Percentiles rank a stretch among this genome's conserved stretches.
phyloP scores from a whole-genome alignment of 2,888 invertebrate genomes.

The Metellina segmentata region DNA sequence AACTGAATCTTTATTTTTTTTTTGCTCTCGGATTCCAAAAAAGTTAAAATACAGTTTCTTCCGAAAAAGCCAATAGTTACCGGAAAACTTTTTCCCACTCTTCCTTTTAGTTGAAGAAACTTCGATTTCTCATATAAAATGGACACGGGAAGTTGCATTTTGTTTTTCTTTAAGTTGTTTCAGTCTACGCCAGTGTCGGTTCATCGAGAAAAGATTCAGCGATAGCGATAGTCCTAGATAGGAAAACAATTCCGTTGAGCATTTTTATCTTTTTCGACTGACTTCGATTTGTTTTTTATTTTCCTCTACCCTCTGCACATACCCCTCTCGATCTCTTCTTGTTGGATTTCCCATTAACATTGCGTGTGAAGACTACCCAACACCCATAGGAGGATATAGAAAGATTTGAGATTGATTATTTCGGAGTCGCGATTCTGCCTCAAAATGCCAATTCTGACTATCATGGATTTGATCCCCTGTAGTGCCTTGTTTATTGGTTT shows the following conservation, averaged over 20 bases:
- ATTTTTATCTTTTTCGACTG: constrained; percentile 27
- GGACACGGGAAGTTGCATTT: constrained; percentile 39
- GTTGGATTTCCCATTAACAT: constrained; percentile 46
- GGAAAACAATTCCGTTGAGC: constrained; percentile 50
- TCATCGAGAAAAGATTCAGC: constrained; percentile 53
- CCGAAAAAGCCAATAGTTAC: constrained; percentile 44
- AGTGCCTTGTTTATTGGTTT: background rate
- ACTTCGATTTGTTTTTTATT: constrained; percentile 9
- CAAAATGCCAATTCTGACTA: background rate
- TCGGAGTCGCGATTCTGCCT: background rate
- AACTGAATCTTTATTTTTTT: background rate
- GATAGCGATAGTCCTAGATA: constrained; percentile 49
- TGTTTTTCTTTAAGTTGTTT: constrained; percentile 29
- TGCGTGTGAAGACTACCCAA: constrained; percentile 20
- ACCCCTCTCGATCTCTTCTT: constrained; percentile 19
- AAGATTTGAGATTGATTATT: constrained; percentile 19
- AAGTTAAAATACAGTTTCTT: constrained; percentile 46
- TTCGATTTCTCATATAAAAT: constrained; percentile 59
- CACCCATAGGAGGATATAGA: constrained; percentile 10
- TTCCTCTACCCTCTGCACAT: background rate
- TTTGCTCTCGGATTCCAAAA: background rate
- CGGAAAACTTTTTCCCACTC: constrained; percentile 22
- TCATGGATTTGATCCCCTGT: background rate
- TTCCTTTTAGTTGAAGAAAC: constrained; percentile 24
- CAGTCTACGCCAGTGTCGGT: constrained; percentile 25